A percentile compares a stretch with the other conserved stretches of the same genome.
These are phyloP conservation scores for Geopemphigus sp. DNA, from an alignment of 1,140 invertebrate species.

Conservation along the genomic window DNA sequence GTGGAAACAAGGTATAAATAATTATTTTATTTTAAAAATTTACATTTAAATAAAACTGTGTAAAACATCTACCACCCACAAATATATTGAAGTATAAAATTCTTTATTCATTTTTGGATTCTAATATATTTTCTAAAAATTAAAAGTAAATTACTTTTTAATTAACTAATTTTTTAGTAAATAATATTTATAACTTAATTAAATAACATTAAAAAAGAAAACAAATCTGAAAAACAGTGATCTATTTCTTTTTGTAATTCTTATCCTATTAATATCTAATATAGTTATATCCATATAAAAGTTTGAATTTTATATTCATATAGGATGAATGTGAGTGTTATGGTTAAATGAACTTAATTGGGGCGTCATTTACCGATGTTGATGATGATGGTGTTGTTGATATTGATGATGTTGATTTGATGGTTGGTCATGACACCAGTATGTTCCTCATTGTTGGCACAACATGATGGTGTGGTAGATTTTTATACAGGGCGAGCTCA, in stretches of 20 bases:
- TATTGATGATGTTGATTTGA: constrained; percentile 46
- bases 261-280: constrained; percentile 35
- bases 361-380: constrained; percentile 40
- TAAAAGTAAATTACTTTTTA: neutral
- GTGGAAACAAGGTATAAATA: neutral
- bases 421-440: constrained; percentile 38
- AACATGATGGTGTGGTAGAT: constrained; percentile 49
- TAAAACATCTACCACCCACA: constrained; percentile 38
- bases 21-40: neutral
- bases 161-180: constrained; percentile 3
- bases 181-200: constrained; percentile 11
- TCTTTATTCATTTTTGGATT: neutral
- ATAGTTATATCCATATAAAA: constrained; percentile 42
- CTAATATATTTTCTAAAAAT: neutral
- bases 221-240: neutral
- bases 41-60: neutral
- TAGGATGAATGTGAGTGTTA: constrained; percentile 48
- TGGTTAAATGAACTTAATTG: constrained; percentile 49
- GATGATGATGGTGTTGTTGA: constrained; percentile 44
- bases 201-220: constrained; percentile 2
- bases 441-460: constrained; percentile 47
- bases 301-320: constrained; percentile 50
- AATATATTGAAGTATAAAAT: constrained; percentile 25
- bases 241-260: constrained; percentile 27
- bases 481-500: constrained; percentile 48